Evolutionary conservation across 2,113 vertebrate species (phyloP).

Genomic region (Glaucomys volans): DNA sequence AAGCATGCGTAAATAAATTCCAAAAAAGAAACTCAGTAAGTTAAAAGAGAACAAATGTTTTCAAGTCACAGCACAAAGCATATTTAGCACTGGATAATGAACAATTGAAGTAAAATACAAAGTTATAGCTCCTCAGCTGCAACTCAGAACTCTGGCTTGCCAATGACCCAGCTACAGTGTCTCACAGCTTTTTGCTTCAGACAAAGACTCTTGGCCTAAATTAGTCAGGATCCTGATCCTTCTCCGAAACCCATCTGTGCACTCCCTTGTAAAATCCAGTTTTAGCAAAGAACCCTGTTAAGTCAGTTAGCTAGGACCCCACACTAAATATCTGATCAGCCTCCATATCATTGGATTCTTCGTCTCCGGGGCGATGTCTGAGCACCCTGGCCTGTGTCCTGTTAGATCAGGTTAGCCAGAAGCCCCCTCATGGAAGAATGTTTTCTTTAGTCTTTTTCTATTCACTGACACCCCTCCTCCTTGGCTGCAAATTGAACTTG

Average conservation of each 20-base stretch:
- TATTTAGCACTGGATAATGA: slow-evolving; percentile 44
- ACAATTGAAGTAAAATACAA: slow-evolving; percentile 39
- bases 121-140: not conserved
- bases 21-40: not conserved
- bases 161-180: not conserved
- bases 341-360: not conserved
- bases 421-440: not conserved
- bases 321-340: not conserved
- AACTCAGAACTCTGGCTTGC: not conserved
- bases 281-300: not conserved
- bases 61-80: slow-evolving; percentile 33
- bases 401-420: not conserved
- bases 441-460: not conserved
- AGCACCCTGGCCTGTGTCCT: not conserved
- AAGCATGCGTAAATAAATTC: slow-evolving; percentile 23
- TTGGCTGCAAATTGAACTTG: not conserved
- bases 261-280: not conserved
- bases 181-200: not conserved
- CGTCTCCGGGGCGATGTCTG: not conserved
- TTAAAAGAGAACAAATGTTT: slow-evolving; percentile 52
- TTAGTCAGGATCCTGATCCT: not conserved
- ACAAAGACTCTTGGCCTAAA: not conserved
- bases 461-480: not conserved
- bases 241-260: not conserved
- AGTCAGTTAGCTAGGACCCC: not conserved